phyloP scores from a whole-genome alignment of 2,888 invertebrate genomes.

The Drosophila silvestris region DNA sequence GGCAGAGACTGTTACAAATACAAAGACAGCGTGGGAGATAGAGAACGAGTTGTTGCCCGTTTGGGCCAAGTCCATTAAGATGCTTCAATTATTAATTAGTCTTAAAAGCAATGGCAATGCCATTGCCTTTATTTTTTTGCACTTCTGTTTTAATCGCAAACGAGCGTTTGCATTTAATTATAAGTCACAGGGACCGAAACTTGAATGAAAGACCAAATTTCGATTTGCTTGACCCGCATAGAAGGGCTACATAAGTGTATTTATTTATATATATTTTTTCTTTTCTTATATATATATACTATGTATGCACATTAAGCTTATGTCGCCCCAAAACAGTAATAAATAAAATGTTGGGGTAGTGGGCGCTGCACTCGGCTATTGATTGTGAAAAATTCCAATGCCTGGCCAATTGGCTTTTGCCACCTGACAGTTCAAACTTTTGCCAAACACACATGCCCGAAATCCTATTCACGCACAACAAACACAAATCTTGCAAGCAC shows the following conservation, averaged over 20 bases:
- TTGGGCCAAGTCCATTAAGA: constrained; percentile 76
- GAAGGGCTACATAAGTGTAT: background rate
- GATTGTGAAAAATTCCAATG: constrained; percentile 70
- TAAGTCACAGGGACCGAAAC: constrained; percentile 45
- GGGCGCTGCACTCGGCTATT: constrained; percentile 32
- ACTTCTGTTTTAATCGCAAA: constrained; percentile 66
- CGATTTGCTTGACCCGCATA: constrained; percentile 16
- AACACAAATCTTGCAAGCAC: constrained; percentile 70
- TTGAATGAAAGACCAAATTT: constrained; percentile 7
- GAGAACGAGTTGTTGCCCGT: constrained; percentile 54
- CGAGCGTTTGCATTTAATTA: constrained; percentile 77
- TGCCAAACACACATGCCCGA: constrained; percentile 63
- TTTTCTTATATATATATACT: background rate
- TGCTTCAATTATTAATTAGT: constrained; percentile 76
- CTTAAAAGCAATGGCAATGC: constrained; percentile 72
- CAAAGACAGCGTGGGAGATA: constrained; percentile 9
- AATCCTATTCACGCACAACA: constrained; percentile 80
- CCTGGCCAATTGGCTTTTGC: constrained; percentile 76
- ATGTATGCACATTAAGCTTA: constrained; percentile 1
- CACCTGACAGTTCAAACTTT: constrained; percentile 79
- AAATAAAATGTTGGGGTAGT: constrained; percentile 34
- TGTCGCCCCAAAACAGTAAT: constrained; percentile 22
- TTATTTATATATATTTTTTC: background rate
- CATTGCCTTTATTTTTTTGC: constrained; percentile 31
- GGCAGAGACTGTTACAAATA: constrained; percentile 1